Evolutionary conservation across 2,797 vertebrate genomes (phyloP).

Genomic region (Eidolon dupreanum): DNA sequence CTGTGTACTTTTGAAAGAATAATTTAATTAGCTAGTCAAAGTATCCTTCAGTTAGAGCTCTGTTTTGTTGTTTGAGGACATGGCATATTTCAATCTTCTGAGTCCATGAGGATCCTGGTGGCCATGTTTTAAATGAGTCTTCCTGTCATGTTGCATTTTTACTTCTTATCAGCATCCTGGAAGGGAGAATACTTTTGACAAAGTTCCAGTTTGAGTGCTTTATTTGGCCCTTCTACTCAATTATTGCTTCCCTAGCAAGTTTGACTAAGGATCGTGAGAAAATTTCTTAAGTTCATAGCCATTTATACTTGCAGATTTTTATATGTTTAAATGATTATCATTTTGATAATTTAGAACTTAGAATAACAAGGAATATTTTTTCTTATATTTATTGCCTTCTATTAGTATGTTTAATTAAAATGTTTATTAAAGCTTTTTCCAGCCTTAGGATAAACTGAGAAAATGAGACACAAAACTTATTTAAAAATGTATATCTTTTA

Average conservation of each 20-base stretch:
- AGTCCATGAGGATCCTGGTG: not conserved
- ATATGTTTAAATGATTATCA: not conserved
- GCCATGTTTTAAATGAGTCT: not conserved
- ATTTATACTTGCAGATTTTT: not conserved
- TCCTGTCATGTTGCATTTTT: constrained; percentile 32
- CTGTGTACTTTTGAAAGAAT: constrained; percentile 35
- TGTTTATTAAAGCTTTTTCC: not conserved
- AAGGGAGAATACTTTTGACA: not conserved
- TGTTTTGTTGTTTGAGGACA: not conserved
- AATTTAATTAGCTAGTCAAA: constrained; percentile 24
- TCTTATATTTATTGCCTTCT: not conserved
- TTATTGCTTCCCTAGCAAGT: not conserved
- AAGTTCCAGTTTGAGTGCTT: not conserved
- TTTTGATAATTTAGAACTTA: constrained; percentile 8
- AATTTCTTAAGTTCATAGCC: not conserved
- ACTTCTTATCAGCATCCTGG: not conserved
- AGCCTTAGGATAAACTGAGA: not conserved
- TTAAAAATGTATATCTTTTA: not conserved
- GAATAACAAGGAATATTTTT: not conserved
- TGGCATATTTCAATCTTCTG: not conserved
- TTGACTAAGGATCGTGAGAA: not conserved
- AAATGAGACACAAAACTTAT: not conserved
- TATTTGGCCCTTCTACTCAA: not conserved
- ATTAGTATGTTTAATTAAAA: constrained; percentile 31
- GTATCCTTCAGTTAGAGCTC: not conserved